Conservation (phyloP, 2,888 invertebrate species). For the Drosophila basisetae region DNA sequence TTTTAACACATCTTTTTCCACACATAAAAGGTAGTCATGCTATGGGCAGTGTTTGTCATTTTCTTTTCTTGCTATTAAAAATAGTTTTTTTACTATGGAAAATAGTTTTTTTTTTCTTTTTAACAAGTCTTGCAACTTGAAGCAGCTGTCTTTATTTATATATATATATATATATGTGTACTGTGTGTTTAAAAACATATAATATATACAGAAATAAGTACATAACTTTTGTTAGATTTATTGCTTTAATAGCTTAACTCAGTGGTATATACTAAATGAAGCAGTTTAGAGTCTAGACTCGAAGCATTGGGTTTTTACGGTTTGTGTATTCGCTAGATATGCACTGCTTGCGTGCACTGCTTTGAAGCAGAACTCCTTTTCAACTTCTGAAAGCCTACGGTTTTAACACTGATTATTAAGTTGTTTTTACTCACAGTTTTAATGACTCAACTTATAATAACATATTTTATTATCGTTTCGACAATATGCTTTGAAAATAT, state of each 20-base stretch:
- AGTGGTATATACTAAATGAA: neutral
- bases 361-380: neutral
- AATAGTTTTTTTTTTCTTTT: neutral
- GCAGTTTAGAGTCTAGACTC: neutral
- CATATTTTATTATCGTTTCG: neutral
- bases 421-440: neutral
- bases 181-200: neutral
- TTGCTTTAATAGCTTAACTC: neutral
- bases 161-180: neutral
- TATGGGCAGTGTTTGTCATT: neutral
- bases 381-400: neutral
- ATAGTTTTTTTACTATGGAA: neutral
- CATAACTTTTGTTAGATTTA: neutral
- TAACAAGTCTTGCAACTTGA: neutral
- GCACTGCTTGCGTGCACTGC: conserved; percentile 20
- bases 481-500: neutral
- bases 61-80: neutral
- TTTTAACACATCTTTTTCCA: conserved; percentile 11
- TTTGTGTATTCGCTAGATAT: conserved; percentile 2
- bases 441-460: neutral
- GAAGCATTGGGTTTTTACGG: neutral
- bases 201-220: neutral
- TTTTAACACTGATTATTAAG: neutral
- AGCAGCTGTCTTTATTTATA: neutral
- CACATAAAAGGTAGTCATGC: neutral